Evolutionary conservation across 2,113 vertebrate species (phyloP).

Genomic region (Paedocypris sp.): DNA sequence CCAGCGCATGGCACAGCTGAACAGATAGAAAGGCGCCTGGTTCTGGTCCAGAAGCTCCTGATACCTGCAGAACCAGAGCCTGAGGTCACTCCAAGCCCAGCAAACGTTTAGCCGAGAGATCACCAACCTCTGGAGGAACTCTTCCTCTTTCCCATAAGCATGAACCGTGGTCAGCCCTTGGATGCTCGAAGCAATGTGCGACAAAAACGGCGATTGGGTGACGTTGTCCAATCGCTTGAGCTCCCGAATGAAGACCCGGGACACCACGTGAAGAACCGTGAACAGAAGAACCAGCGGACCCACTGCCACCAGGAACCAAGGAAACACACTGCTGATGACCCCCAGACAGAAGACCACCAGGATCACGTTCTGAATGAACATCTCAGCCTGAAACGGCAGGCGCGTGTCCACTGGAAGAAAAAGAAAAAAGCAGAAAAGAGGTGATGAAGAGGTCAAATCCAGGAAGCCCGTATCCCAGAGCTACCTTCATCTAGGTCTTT

Average conservation of each 20-base stretch:
- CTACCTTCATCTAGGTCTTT: conserved; percentile 93
- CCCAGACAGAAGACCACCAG: conserved; percentile 84
- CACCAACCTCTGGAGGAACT: conserved; percentile 76
- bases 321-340: conserved; percentile 76
- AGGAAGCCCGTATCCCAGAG: not conserved
- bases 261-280: conserved; percentile 68
- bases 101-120: not conserved
- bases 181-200: conserved; percentile 83
- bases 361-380: conserved; percentile 89
- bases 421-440: no score
- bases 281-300: conserved; percentile 77
- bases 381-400: conserved; percentile 84
- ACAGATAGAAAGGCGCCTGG: conserved; percentile 79
- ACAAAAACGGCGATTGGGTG: conserved; percentile 81
- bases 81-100: not conserved
- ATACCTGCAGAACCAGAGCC: conserved; percentile 59
- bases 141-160: conserved; percentile 74
- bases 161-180: conserved; percentile 85
- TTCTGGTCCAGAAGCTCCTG: conserved; percentile 82
- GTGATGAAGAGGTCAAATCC: no score
- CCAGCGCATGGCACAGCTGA: conserved; percentile 88
- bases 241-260: conserved; percentile 83
- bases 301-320: conserved; percentile 84
- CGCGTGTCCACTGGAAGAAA: conserved; percentile 73
- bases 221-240: conserved; percentile 87